A percentile compares a stretch with the other conserved stretches of the same genome.
Conservation (phyloP, 2,797 vertebrate species). For the Somateria mollissima region DNA sequence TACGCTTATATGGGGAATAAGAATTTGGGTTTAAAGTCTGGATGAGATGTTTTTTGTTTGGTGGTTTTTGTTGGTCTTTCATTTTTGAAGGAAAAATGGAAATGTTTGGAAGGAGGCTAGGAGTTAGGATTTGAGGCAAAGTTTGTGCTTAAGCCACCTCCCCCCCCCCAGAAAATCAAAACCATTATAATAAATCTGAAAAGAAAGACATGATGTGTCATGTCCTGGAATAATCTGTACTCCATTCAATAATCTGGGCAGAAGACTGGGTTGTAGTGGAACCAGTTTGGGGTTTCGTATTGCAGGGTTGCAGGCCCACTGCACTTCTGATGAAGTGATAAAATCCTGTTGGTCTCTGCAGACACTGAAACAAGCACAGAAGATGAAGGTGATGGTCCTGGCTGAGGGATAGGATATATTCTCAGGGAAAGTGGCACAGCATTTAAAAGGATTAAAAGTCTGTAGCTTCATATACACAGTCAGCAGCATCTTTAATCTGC, state of each 20-base stretch:
- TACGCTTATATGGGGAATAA: neutral
- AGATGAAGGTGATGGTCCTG: neutral
- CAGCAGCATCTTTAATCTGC: neutral
- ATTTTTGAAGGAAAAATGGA: neutral
- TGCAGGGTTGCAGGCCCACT: neutral
- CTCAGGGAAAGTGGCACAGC: neutral
- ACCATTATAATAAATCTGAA: neutral
- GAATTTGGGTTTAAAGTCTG: neutral
- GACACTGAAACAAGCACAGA: neutral
- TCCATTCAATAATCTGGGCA: neutral
- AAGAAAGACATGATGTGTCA: neutral
- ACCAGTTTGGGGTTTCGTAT: neutral
- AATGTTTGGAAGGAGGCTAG: neutral
- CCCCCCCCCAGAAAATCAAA: accelerated
- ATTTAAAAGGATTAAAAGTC: neutral
- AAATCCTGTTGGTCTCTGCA: neutral
- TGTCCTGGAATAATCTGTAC: neutral
- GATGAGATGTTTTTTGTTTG: neutral
- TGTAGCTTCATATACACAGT: neutral
- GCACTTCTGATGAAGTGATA: neutral
- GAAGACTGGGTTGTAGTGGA: neutral
- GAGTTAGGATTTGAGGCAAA: neutral
- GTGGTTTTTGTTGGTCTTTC: accelerated
- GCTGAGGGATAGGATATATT: neutral
- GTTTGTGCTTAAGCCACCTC: neutral